Evolutionary conservation across 2,888 invertebrate species (phyloP).

Genomic region (Habrosyne pyritoides): DNA sequence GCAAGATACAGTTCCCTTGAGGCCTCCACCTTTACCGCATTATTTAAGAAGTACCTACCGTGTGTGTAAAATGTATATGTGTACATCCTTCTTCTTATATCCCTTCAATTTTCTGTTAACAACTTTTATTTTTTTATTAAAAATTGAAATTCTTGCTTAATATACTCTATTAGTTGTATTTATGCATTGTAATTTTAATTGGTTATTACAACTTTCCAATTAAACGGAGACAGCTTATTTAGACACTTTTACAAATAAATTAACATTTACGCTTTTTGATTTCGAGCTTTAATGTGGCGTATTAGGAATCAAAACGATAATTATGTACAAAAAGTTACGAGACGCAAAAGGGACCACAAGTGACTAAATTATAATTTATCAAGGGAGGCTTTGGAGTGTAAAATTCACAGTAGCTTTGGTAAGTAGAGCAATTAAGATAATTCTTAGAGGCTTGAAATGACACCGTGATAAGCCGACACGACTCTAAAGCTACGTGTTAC

Average conservation of each 20-base stretch:
- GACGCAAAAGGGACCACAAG: neutral
- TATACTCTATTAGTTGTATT: too few relatives aligned
- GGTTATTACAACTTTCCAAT: too few relatives aligned
- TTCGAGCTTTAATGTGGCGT: too few relatives aligned
- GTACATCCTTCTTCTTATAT: too few relatives aligned
- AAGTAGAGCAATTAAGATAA: slow-evolving; percentile 5
- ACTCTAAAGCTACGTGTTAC: neutral
- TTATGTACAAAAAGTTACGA: neutral
- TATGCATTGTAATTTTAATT: too few relatives aligned
- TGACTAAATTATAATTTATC: neutral
- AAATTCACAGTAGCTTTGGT: slow-evolving; percentile 1
- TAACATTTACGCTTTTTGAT: too few relatives aligned
- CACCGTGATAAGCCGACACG: slow-evolving; percentile 1
- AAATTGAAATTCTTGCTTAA: too few relatives aligned
- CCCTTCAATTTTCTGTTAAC: too few relatives aligned
- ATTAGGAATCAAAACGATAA: too few relatives aligned
- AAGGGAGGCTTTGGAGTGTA: neutral
- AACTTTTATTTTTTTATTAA: too few relatives aligned
- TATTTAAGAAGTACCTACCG: slow-evolving; percentile 27
- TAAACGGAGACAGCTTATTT: too few relatives aligned
- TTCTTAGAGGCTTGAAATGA: neutral
- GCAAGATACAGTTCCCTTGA: slow-evolving; percentile 37
- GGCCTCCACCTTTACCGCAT: slow-evolving; percentile 25
- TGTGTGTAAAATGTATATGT: slow-evolving; percentile 1
- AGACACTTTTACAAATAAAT: too few relatives aligned